A percentile compares a stretch with the other conserved stretches of the same genome.
Conservation (phyloP, 2,888 invertebrate species). For the Branchellion lobata region DNA sequence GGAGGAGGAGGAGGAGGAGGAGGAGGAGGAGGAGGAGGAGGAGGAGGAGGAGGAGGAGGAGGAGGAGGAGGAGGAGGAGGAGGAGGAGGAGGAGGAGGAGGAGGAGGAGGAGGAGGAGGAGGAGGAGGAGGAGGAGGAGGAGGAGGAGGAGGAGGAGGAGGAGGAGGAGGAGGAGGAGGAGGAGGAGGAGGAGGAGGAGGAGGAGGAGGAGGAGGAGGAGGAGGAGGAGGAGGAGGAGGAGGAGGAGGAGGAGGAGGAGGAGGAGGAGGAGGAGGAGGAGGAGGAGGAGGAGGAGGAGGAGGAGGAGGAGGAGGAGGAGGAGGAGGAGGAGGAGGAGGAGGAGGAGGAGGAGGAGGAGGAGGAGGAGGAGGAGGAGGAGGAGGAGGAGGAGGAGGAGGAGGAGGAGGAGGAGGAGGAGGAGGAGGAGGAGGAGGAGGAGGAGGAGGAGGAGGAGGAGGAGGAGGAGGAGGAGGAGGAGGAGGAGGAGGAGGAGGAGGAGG, state of each 20-base stretch:
- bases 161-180: neutral
- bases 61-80: neutral
- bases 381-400: neutral
- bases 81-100: neutral
- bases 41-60: neutral
- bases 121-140: neutral
- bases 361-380: neutral
- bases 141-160: neutral
- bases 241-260: neutral
- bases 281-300: neutral
- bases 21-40: neutral
- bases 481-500: neutral
- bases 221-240: neutral
- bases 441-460: neutral
- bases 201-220: neutral
- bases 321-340: constrained; percentile 22
- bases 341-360: constrained; percentile 13
- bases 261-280: neutral
- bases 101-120: neutral
- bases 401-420: neutral
- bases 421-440: neutral
- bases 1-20: neutral
- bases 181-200: neutral
- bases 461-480: neutral
- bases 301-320: neutral